Conservation (phyloP, 2,113 vertebrate genomes). For the Microtus montanus region DNA sequence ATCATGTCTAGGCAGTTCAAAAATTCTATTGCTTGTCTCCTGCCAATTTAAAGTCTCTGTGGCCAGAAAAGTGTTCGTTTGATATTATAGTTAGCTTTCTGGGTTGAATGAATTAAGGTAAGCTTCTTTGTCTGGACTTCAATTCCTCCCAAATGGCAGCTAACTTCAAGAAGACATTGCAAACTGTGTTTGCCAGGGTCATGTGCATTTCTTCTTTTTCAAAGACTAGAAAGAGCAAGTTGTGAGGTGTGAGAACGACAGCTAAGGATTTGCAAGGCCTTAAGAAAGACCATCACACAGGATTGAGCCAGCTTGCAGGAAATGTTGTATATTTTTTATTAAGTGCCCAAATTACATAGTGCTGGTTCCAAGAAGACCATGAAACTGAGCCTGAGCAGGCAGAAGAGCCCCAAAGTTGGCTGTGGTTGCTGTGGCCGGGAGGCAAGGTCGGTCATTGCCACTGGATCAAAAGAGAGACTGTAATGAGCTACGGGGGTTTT, state of each 20-base stretch:
- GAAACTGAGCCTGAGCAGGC: background rate
- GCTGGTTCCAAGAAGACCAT: background rate
- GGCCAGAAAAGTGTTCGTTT: conserved; percentile 39
- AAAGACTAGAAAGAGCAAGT: conserved; percentile 13
- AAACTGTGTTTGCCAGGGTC: background rate
- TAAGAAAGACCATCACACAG: background rate
- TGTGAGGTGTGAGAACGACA: background rate
- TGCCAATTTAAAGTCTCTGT: conserved; percentile 45
- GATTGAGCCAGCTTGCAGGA: background rate
- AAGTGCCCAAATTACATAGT: background rate
- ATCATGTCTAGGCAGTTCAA: background rate
- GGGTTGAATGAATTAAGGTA: background rate
- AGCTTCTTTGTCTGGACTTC: background rate
- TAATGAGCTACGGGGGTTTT: background rate
- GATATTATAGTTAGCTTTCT: background rate
- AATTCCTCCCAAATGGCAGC: background rate
- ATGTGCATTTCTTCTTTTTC: background rate
- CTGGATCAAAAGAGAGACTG: conserved; percentile 18
- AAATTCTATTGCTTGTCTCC: conserved; percentile 10
- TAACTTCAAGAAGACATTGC: background rate
- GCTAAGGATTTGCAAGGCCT: conserved; percentile 35
- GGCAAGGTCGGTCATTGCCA: conserved; percentile 5
- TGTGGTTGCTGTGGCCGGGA: background rate
- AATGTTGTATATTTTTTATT: conserved; percentile 29
- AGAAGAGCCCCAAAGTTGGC: background rate